Evolutionary conservation across 2,113 vertebrate genomes (phyloP), one percentile per base, ranked within the genome.

Genomic region (Brachypodius melanocephalos): DNA sequence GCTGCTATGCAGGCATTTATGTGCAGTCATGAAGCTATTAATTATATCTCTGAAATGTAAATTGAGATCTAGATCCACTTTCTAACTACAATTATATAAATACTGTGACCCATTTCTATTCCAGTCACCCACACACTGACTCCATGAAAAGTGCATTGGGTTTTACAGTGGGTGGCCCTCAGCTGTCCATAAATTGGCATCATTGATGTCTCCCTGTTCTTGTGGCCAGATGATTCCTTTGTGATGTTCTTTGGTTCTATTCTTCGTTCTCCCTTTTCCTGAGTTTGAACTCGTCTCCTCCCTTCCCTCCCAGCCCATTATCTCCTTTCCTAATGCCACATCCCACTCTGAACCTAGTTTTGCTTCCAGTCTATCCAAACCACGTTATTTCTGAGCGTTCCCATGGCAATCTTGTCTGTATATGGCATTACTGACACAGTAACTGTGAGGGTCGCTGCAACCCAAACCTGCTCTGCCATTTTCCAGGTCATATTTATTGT

Each of bases 101-200:
- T 29, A 38, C 6, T n/a, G 15, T 1, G 3, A 42, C 7, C 2
- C 13, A 62, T 11, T 54, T 13, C 5, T 66, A 4, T 75, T 57
- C 2, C 2, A 2, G 3, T 8, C 18, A 3, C 14, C 5, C 6
- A 40, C 32, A 26, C 29, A 14, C 0, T 51, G 49, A 55, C 28
- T 34, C 73, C 22, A 45, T 59, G 29, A 24, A 31, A 68, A 84
- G 5, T 20, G 21, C 2, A 2, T 15, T 16, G 45, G 6, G 5
- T 24, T 77, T 18, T 20, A 28, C 11, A 36, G 1, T 13, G 12
- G 11, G 17, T 28, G 28, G 10, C 34, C 8, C 17, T 81, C 28
- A 52, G 5, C 3, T 58, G 14, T 29, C 13, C 31, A 77, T 4
- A 17, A 18, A 25, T n/a, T 52, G 31, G 8, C 10, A 63, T 28